Evolutionary conservation across 2,797 vertebrate species (phyloP).

Genomic region (Muraenolepis orangiensis): DNA sequence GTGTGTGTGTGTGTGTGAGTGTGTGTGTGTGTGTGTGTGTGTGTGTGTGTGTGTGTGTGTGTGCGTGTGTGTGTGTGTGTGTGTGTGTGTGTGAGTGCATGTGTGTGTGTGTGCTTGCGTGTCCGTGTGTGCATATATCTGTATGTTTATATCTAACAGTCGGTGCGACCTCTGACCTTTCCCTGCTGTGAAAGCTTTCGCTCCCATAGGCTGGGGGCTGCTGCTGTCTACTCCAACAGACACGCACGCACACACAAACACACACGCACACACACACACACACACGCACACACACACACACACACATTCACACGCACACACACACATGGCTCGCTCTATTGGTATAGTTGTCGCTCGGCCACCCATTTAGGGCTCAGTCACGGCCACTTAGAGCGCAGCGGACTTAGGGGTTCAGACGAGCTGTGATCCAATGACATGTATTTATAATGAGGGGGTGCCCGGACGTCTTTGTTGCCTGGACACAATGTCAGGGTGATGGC

Average conservation of each 20-base stretch:
- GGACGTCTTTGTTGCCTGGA: slow-evolving; percentile 76
- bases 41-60: background rate
- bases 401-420: slow-evolving; percentile 72
- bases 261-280: slow-evolving; percentile 4
- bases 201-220: slow-evolving; percentile 65
- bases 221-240: slow-evolving; percentile 15
- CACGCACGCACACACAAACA: slow-evolving; percentile 13
- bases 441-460: slow-evolving; percentile 75
- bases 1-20: background rate
- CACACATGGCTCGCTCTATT: slow-evolving; percentile 52
- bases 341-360: slow-evolving; percentile 67
- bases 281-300: slow-evolving; percentile 27
- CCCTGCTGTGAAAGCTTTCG: slow-evolving; percentile 60
- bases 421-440: slow-evolving; percentile 82
- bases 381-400: slow-evolving; percentile 76
- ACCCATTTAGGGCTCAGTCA: slow-evolving; percentile 79
- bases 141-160: slow-evolving; percentile 52
- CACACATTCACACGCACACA: slow-evolving; percentile 36
- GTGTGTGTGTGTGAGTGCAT: too few species aligned
- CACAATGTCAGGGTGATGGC: slow-evolving; percentile 64
- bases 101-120: background rate
- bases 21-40: too few species aligned
- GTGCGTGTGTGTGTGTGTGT: slow-evolving; percentile 1
- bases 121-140: slow-evolving; percentile 6
- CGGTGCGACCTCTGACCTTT: slow-evolving; percentile 61